Conservation (phyloP, 2,888 invertebrate species). For the Meloe dianella region DNA sequence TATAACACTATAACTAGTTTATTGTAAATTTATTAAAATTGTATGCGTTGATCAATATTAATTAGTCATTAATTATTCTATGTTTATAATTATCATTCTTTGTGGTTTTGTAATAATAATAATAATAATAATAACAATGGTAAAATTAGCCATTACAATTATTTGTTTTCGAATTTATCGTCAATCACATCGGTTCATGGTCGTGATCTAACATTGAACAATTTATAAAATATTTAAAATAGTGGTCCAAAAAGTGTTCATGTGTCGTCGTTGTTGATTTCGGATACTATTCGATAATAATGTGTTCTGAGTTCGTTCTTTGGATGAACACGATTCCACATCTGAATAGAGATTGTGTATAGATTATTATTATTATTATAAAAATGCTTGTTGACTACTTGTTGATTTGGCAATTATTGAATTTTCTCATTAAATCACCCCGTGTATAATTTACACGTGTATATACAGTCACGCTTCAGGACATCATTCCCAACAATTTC, state of each 20-base stretch:
- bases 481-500: conserved; percentile 40
- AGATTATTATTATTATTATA: not conserved
- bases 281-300: not conserved
- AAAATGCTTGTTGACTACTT: not conserved
- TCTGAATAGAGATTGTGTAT: not conserved
- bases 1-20: conserved; percentile 23
- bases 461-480: conserved; percentile 36
- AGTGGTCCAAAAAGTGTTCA: not conserved
- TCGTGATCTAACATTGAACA: not conserved
- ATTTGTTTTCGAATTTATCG: not conserved
- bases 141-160: not conserved
- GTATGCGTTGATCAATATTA: not conserved
- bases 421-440: not conserved
- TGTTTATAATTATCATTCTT: not conserved
- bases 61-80: not conserved
- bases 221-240: conserved; percentile 12
- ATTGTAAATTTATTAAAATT: not conserved
- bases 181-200: not conserved
- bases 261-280: not conserved
- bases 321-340: not conserved
- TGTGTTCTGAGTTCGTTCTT: not conserved
- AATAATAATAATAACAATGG: too few relatives aligned
- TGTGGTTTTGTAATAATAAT: not conserved
- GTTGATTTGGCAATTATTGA: not conserved
- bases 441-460: conserved; percentile 2